Evolutionary conservation across 2,797 vertebrate species (phyloP).

Genomic region (Chelmon rostratus): DNA sequence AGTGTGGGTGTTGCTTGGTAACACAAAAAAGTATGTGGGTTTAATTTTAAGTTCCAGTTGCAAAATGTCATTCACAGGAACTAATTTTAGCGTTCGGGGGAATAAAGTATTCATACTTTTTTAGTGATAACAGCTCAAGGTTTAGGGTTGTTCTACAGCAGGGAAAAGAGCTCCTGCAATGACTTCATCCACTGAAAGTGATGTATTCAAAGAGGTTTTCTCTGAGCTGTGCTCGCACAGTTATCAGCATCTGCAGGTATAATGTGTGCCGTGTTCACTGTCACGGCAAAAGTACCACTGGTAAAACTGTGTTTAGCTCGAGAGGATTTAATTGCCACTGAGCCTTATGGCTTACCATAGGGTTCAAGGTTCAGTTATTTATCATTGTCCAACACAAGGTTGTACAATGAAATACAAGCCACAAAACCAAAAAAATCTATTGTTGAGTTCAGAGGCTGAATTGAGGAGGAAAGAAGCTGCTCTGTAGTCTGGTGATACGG

Average conservation of each 20-base stretch:
- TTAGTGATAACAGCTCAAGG: neutral
- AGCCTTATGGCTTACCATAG: too few species aligned
- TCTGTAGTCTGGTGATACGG: neutral
- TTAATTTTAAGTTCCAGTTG: neutral
- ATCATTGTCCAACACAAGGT: neutral
- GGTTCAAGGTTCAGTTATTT: neutral
- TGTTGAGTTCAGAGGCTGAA: neutral
- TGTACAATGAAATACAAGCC: neutral
- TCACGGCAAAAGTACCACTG: too few species aligned
- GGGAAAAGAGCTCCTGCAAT: neutral
- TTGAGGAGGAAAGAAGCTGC: neutral
- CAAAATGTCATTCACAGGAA: conserved; percentile 1
- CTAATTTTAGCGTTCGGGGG: neutral
- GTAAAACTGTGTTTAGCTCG: too few species aligned
- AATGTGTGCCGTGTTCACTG: neutral
- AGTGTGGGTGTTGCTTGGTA: neutral
- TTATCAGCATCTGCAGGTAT: neutral
- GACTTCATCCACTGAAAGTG: neutral
- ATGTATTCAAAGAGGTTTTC: neutral
- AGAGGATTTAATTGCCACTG: neutral
- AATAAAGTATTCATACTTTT: neutral
- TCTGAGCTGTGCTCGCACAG: too few species aligned
- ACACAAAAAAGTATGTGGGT: neutral
- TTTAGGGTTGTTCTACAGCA: neutral
- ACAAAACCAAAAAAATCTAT: neutral